Evolutionary conservation across 2,888 invertebrate genomes (phyloP).

Genomic region (Lycia hirtaria): DNA sequence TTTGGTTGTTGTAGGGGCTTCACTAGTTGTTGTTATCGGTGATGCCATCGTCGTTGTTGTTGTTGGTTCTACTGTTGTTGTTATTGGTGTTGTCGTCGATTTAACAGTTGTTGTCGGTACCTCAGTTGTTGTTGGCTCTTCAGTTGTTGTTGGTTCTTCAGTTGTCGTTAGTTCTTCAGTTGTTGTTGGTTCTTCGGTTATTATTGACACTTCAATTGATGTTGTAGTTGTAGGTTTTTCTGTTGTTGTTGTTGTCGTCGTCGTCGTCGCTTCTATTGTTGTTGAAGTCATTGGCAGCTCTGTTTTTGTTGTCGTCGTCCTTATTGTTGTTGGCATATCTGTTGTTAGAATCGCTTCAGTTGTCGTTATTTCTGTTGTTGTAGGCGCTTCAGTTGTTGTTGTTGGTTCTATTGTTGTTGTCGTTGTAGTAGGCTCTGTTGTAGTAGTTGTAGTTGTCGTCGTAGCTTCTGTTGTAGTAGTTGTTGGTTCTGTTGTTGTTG

Average conservation of each 20-base stretch:
- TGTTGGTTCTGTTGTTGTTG: constrained; percentile 16
- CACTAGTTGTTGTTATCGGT: no score
- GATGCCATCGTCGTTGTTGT: no score
- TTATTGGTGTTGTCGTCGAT: constrained; percentile 16
- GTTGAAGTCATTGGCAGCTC: constrained; percentile 18
- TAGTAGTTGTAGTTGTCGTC: constrained; percentile 21
- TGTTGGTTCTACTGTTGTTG: constrained; percentile 16
- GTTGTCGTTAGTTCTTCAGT: constrained; percentile 24
- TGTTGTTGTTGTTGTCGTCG: constrained; percentile 24
- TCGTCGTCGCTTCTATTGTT: constrained; percentile 5
- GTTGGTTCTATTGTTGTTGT: constrained; percentile 19
- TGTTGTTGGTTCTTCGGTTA: constrained; percentile 18
- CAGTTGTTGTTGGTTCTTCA: constrained; percentile 7
- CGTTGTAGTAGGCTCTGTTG: constrained; percentile 22
- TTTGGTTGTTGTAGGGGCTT: constrained; percentile 23
- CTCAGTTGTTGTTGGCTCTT: constrained; percentile 8
- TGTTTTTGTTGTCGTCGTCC: constrained; percentile 6
- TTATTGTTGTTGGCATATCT: constrained; percentile 6
- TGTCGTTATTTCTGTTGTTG: constrained; percentile 16
- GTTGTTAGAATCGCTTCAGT: constrained; percentile 16
- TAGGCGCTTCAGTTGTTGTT: constrained; percentile 19
- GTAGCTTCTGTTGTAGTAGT: constrained; percentile 22
- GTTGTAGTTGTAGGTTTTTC: constrained; percentile 16
- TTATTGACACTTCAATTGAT: constrained; percentile 16
- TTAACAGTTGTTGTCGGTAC: constrained; percentile 10